Percentiles rank a stretch among this genome's conserved stretches.
These are phyloP conservation scores for Cataglyphis rosenhaueri DNA, from an alignment of 2,888 invertebrate genomes.

Conservation along the genomic window DNA sequence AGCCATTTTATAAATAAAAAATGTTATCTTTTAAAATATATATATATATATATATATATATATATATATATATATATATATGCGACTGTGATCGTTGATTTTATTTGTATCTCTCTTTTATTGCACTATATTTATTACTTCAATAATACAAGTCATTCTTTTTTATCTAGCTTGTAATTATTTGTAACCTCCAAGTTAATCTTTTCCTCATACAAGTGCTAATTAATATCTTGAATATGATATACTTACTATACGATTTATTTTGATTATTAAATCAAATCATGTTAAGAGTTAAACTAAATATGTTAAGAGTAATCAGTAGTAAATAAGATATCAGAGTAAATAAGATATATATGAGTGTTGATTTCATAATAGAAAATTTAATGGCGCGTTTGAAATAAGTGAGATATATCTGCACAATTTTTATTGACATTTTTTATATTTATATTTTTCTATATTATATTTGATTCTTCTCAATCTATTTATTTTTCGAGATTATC, in stretches of 20 bases:
- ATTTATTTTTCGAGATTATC: not conserved
- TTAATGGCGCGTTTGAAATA: not conserved
- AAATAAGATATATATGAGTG: not conserved
- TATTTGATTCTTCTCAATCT: not conserved
- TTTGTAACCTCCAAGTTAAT: not conserved
- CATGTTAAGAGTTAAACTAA: not conserved
- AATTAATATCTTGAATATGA: not conserved
- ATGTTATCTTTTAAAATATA: not conserved
- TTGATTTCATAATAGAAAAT: not conserved
- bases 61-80: too few species aligned
- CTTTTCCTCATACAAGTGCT: not conserved
- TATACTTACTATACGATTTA: not conserved
- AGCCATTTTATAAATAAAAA: conserved; percentile 8
- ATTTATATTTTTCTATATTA: not conserved
- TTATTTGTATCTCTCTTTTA: conserved; percentile 1
- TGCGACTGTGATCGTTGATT: conserved; percentile 23
- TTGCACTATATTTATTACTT: conserved; percentile 41
- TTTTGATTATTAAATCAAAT: not conserved
- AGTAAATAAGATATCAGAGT: too few species aligned
- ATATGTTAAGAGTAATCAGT: not conserved
- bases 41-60: too few species aligned
- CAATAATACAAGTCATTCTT: conserved; percentile 13
- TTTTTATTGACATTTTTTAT: not conserved
- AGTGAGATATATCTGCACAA: not conserved
- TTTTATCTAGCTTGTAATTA: conserved; percentile 16